phyloP scores from a whole-genome alignment of 2,888 invertebrate species.

The Cetonia aurata region DNA sequence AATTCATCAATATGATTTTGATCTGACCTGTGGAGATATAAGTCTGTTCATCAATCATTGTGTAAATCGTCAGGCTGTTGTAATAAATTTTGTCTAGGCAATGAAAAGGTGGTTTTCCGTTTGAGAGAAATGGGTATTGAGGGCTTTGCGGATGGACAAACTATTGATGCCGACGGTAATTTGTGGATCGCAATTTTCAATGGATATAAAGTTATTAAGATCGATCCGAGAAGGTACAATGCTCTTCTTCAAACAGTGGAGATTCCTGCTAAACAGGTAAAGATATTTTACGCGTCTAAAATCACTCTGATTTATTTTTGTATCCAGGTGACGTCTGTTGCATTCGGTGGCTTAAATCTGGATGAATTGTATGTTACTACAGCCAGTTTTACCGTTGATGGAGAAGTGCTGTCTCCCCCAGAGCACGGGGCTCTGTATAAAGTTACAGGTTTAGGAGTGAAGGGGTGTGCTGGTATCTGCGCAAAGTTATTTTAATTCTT shows the following conservation, averaged over 20 bases:
- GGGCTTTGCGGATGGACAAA: conserved; percentile 81
- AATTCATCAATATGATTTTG: conserved; percentile 80
- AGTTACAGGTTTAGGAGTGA: conserved; percentile 72
- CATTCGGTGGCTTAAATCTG: conserved; percentile 78
- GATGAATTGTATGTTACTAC: conserved; percentile 80
- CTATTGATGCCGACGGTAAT: conserved; percentile 81
- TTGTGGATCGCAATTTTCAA: conserved; percentile 80
- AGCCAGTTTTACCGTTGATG: conserved; percentile 69
- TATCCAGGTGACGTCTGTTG: conserved; percentile 72
- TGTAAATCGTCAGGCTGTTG: background rate
- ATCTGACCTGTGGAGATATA: conserved; percentile 74
- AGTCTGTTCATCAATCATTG: conserved; percentile 65
- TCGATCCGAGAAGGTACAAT: conserved; percentile 69
- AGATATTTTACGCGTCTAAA: background rate
- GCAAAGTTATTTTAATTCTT: conserved; percentile 35
- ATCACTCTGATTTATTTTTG: background rate
- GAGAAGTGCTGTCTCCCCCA: conserved; percentile 60
- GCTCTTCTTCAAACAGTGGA: conserved; percentile 71
- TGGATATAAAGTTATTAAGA: conserved; percentile 40
- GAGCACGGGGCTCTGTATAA: conserved; percentile 74
- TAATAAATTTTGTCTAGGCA: conserved; percentile 26
- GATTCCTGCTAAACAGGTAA: conserved; percentile 76
- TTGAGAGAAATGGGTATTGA: conserved; percentile 65
- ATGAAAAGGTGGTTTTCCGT: conserved; percentile 69
- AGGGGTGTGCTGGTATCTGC: conserved; percentile 64